Evolutionary conservation across 2,113 vertebrate species (phyloP).

Genomic region (Alouatta palliata): DNA sequence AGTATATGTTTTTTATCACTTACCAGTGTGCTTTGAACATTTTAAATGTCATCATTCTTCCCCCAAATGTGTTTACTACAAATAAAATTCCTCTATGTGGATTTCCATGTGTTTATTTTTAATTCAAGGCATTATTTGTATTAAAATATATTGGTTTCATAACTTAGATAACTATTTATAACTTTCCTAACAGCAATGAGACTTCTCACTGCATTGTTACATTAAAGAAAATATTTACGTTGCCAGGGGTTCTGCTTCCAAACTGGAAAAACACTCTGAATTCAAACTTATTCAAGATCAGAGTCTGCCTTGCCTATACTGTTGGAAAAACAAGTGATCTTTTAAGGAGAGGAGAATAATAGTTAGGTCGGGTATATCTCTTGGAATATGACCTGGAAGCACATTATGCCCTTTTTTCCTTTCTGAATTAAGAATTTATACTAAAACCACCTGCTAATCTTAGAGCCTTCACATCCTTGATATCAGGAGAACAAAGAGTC

Average conservation of each 20-base stretch:
- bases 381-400: neutral
- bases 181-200: neutral
- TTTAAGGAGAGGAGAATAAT: neutral
- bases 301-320: neutral
- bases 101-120: slow-evolving; percentile 7
- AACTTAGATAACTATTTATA: neutral
- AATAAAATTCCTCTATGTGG: neutral
- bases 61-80: neutral
- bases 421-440: neutral
- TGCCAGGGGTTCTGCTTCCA: neutral
- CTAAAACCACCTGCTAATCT: neutral
- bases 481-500: neutral
- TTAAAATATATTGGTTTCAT: slow-evolving; percentile 10
- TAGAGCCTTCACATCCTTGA: neutral
- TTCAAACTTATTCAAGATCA: neutral
- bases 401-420: neutral
- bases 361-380: neutral
- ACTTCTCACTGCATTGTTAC: neutral
- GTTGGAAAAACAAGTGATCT: slow-evolving; percentile 4
- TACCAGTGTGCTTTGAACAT: neutral
- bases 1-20: neutral
- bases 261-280: neutral
- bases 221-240: slow-evolving; percentile 27
- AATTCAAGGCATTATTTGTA: neutral
- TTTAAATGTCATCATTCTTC: neutral